Conservation (phyloP, 2,113 vertebrate species). For the Nothobranchius furzeri region DNA sequence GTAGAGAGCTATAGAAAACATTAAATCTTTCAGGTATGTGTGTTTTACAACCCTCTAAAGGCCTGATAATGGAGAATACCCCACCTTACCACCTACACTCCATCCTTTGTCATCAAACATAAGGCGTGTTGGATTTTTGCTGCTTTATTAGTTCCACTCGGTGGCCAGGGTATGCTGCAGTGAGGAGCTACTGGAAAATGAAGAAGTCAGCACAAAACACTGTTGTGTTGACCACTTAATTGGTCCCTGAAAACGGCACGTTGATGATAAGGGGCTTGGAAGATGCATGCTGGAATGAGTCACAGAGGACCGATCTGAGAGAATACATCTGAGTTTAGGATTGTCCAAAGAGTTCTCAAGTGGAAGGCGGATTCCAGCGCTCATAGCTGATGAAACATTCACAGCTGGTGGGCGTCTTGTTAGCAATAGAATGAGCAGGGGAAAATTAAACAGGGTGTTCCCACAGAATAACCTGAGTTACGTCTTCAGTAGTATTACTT, state of each 20-base stretch:
- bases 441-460: not conserved
- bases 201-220: conserved; percentile 29
- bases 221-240: conserved; percentile 36
- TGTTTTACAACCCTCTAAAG: conserved; percentile 41
- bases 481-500: too few relatives aligned
- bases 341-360: conserved; percentile 4
- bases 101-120: not conserved
- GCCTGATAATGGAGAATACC: conserved; percentile 21
- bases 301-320: conserved; percentile 5
- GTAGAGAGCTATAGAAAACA: conserved; percentile 45
- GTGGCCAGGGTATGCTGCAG: conserved; percentile 14
- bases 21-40: conserved; percentile 18
- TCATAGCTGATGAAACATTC: not conserved
- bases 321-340: conserved; percentile 3
- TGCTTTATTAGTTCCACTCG: conserved; percentile 45
- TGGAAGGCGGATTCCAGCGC: not conserved
- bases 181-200: conserved; percentile 22
- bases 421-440: not conserved
- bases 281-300: conserved; percentile 9
- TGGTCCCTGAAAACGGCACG: conserved; percentile 27
- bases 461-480: too few relatives aligned
- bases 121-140: conserved; percentile 33
- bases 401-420: not conserved
- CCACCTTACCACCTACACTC: not conserved
- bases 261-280: conserved; percentile 16